Evolutionary conservation across 2,888 invertebrate species (phyloP), one percentile per base, ranked within the genome.

Genomic region (Melanostoma mellinum): DNA sequence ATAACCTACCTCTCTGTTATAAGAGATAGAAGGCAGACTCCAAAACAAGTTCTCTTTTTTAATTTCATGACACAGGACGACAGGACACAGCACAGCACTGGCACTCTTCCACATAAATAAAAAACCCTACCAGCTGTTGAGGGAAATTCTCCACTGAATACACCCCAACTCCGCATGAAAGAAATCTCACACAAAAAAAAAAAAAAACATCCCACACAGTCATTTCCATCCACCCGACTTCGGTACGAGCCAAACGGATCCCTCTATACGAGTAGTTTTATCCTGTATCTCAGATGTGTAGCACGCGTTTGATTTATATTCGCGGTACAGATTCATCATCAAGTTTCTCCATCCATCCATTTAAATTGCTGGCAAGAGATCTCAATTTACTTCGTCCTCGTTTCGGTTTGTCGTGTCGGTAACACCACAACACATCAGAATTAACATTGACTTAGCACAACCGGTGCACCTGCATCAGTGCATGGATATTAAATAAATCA

Each of bases 251-350:
- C 58, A 44, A 72, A 69, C 61, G 58, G 73, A 80, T 86, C 85
- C 77, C 69, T 78, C 75, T 69, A 58, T 56, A 72, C 86, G 86
- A 85, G 77, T 81, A 89, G 90, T 90, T 90, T 86, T 87, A 88
- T 88, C 86, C 88, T 89, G 89, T 87, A 87, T 86, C 86, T 90
- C 89, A 89, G 88, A 88, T 87, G 88, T 86, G 87, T 86, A 88
- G 87, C 90, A 90, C 89, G 89, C 88, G 89, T 87, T 86, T 87
- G 82, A 86, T 86, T 86, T 86, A 85, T 85, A 85, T 85, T 84
- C 75, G 77, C 72, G 78, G 61, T 76, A 67, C 67, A 79, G 71
- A 79, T 79, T 84, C 56, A 78, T 67, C 74, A 79, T 74, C 74
- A 58, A 67, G 4, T 50, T 74, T 65, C 78, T 74, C 63, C 69